phyloP scores from a whole-genome alignment of 2,113 vertebrate genomes.

The Centrocercus urophasianus region DNA sequence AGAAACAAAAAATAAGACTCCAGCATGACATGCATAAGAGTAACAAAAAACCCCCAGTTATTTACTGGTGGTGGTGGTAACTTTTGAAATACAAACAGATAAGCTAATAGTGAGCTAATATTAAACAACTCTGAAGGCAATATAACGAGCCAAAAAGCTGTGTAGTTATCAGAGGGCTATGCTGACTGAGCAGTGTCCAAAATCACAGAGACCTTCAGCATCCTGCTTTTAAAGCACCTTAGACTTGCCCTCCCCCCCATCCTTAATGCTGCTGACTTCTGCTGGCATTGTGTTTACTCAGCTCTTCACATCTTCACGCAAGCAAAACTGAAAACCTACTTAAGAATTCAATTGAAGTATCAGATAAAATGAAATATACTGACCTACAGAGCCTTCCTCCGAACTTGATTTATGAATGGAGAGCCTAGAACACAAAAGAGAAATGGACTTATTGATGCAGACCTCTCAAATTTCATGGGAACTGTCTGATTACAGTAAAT shows the following conservation, averaged over 20 bases:
- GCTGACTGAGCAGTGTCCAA: not conserved
- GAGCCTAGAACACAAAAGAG: slow-evolving; percentile 80
- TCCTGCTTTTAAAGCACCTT: not conserved
- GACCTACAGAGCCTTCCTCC: slow-evolving; percentile 92
- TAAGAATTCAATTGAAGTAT: slow-evolving; percentile 35
- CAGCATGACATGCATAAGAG: not conserved
- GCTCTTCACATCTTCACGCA: not conserved
- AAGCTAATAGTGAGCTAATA: not conserved
- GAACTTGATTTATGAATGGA: slow-evolving; percentile 95
- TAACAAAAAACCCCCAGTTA: not conserved
- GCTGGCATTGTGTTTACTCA: slow-evolving; percentile 7
- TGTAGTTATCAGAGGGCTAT: not conserved
- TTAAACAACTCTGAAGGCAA: not conserved
- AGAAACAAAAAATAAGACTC: not conserved
- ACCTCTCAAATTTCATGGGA: slow-evolving; percentile 39
- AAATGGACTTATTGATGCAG: slow-evolving; percentile 48
- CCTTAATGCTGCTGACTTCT: not conserved
- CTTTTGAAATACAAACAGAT: not conserved
- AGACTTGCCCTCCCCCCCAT: accelerated
- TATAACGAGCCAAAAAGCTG: not conserved
- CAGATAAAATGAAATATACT: slow-evolving; percentile 70
- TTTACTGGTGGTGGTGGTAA: not conserved
- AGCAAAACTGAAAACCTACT: slow-evolving; percentile 20
- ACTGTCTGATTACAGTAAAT: slow-evolving; percentile 52
- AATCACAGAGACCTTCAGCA: not conserved